Percentiles rank a stretch among this genome's conserved stretches.
These are phyloP conservation scores for Archocentrus centrarchus DNA, from an alignment of 2,113 vertebrate species.

Conservation along the genomic window DNA sequence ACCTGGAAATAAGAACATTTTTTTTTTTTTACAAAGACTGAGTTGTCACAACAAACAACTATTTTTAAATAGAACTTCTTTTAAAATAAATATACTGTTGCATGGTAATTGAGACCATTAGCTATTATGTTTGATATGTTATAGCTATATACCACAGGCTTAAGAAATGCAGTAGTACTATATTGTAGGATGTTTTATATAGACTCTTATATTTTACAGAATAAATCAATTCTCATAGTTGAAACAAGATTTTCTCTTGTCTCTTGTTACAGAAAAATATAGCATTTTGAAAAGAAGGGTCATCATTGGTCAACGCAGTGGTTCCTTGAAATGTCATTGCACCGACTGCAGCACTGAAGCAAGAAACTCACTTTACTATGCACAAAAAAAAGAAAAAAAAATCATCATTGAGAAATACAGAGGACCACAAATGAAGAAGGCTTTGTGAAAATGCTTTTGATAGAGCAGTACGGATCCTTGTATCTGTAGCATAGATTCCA, in stretches of 20 bases:
- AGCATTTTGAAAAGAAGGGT: not conserved
- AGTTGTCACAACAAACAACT: no score
- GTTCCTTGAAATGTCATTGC: slow-evolving; percentile 5
- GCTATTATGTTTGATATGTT: not conserved
- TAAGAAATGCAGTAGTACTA: not conserved
- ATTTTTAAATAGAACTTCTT: no score
- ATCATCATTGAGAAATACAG: not conserved
- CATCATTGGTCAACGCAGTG: not conserved
- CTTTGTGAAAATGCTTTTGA: not conserved
- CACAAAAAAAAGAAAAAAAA: not conserved
- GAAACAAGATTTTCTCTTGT: not conserved
- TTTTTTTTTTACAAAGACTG: no score
- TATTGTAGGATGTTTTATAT: not conserved
- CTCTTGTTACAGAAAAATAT: not conserved
- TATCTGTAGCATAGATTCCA: not conserved
- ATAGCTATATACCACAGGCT: not conserved
- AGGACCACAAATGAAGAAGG: not conserved
- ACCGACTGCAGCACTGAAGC: slow-evolving; percentile 2
- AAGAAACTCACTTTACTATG: slow-evolving; percentile 5
- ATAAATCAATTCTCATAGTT: not conserved
- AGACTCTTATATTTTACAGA: not conserved
- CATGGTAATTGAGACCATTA: not conserved
- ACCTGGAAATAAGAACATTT: not conserved
- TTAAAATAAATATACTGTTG: no score
- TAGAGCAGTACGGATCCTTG: not conserved